Evolutionary conservation across 2,888 invertebrate genomes (phyloP).

Genomic region (Proisotoma minuta): DNA sequence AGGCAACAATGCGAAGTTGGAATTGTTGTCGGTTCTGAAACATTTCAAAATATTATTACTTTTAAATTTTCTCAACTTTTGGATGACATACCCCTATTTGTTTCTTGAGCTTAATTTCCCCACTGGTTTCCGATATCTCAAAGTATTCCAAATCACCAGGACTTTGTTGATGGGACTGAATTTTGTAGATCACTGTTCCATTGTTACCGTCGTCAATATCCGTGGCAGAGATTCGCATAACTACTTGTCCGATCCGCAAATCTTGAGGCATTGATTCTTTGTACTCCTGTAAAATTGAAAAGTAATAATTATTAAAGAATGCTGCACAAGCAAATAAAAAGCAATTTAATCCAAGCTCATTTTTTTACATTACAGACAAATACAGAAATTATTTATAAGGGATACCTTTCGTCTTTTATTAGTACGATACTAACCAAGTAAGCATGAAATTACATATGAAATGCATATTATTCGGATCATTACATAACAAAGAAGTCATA

Average conservation of each 20-base stretch:
- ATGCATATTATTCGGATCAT: neutral
- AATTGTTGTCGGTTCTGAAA: conserved; percentile 51
- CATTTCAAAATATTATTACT: neutral
- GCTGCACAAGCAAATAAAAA: too few species aligned
- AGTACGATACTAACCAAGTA: neutral
- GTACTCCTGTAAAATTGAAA: conserved; percentile 61
- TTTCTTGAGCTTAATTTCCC: conserved; percentile 71
- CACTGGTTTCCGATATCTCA: conserved; percentile 72
- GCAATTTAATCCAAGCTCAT: too few species aligned
- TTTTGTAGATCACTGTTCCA: conserved; percentile 70
- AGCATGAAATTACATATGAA: neutral
- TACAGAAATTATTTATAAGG: neutral
- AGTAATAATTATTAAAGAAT: too few species aligned
- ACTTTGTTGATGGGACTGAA: conserved; percentile 50
- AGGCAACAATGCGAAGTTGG: conserved; percentile 68
- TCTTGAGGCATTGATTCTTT: conserved; percentile 78
- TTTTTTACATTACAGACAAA: neutral
- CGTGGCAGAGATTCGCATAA: conserved; percentile 86
- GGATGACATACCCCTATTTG: conserved; percentile 53
- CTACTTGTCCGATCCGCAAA: conserved; percentile 64
- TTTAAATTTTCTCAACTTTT: neutral
- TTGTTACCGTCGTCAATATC: conserved; percentile 90
- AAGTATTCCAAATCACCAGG: conserved; percentile 64
- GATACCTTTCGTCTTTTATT: neutral
- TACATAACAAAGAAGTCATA: neutral